These are phyloP conservation scores for Pangasius mekongensis DNA, from an alignment of 2,797 vertebrate genomes.

Conservation along the genomic window DNA sequence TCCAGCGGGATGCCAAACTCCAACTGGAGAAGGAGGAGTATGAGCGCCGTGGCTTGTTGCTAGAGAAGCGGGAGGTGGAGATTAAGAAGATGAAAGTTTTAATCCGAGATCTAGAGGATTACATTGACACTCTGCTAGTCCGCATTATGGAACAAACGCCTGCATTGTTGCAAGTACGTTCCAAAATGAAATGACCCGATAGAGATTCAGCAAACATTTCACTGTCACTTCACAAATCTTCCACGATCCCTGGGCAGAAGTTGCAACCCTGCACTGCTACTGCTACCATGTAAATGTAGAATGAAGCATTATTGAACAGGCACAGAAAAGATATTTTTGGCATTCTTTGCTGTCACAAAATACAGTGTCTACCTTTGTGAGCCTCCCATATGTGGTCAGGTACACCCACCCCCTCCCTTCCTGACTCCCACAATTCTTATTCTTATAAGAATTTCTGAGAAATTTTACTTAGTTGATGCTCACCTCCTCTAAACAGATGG, in stretches of 20 bases:
- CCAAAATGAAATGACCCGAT: constrained; percentile 73
- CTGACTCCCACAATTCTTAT: constrained; percentile 17
- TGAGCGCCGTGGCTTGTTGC: constrained; percentile 78
- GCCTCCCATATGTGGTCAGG: constrained; percentile 66
- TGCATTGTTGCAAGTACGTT: constrained; percentile 89
- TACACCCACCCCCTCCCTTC: constrained; percentile 18
- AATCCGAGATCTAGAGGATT: constrained; percentile 92
- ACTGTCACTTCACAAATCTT: constrained; percentile 49
- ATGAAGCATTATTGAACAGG: constrained; percentile 44
- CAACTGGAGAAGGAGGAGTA: constrained; percentile 82
- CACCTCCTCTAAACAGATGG: constrained; percentile 29
- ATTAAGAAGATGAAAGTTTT: constrained; percentile 85
- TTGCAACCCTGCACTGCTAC: constrained; percentile 77
- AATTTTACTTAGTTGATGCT: constrained; percentile 38
- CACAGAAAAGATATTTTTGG: constrained; percentile 56
- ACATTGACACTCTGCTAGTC: constrained; percentile 96
- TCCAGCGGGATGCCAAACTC: constrained; percentile 87
- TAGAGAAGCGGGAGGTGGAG: constrained; percentile 88
- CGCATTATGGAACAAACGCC: constrained; percentile 98
- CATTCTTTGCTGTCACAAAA: constrained; percentile 67
- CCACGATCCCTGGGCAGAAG: constrained; percentile 62
- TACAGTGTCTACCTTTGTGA: constrained; percentile 28
- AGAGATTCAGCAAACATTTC: constrained; percentile 49
- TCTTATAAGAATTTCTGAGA: constrained; percentile 14
- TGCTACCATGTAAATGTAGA: constrained; percentile 75